Base-by-base conservation (phyloP, 1,140 invertebrate genomes). In the Triops cancriformis region DNA sequence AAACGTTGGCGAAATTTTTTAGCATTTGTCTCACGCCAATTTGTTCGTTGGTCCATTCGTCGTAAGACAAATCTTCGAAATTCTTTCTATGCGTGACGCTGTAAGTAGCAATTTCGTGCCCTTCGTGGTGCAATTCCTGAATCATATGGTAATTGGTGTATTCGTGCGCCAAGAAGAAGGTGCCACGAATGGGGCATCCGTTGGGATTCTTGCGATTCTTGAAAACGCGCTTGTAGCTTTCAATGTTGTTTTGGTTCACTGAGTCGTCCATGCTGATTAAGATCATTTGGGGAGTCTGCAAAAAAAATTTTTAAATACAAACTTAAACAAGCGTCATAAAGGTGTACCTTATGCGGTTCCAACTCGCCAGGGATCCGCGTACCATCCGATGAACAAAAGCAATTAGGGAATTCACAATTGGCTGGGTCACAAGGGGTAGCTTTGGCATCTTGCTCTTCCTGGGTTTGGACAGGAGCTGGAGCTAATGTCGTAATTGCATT, bases 121-220 rank as follows among this genome's bases (percentile, higher is more conserved):
- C 94, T 80, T 92, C 89, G 82, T 93, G 91, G 75, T 94, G 94
- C 43, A 97, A 86, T 80, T 92, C 86, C 84, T 97, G 93, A 7
- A 97, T 93, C 89, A 94, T 92, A 77, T 93, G 93, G 85, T 98
- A 98, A 85, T 98, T 95, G 82, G 94, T 95, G 85, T 95, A 97
- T 84, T 97, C 94, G 83, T 98, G 95, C 9, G 95, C 94, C 79
- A 97, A 88, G 85, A 98, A 98, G 86, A 98, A 97, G 3, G 96
- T 98, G 80, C 94, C 95, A 79, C 90, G 91, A 72, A 98, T 92
- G 0, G 91, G 89, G 83, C 96, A 98, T 11, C 92, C 93, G 82
- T 97, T 97, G 1, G 94, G 93, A 87, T 96, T 97, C 81, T 90
- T 87, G 79, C 92, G 85, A 81, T 91, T 91, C 75, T 89, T 89